Base-by-base conservation (phyloP, 2,888 invertebrate genomes). In the Eupsilia transversa region DNA sequence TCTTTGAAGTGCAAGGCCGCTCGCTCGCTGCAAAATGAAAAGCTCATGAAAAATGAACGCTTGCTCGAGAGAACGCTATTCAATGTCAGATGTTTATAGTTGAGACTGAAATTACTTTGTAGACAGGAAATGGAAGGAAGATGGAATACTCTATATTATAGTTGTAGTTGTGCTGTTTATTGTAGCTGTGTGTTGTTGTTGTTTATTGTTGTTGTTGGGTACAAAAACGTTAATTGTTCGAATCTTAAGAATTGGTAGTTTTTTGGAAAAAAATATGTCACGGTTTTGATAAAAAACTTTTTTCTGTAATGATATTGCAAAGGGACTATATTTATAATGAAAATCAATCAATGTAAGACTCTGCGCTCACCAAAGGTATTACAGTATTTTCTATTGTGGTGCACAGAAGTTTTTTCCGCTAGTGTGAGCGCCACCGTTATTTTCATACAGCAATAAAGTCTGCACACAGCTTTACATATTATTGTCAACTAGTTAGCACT, bases 21-120 rank as follows among this genome's bases (percentile, higher is more conserved):
- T 3, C 27, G 65, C 65, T 69, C 27, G 46, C 33, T 41, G 35
- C 43, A 52, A 82, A 77, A 78, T 66, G 70, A 80, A 61, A 56
- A 65, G 56, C 69, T 83, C 79, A 65, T 76, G 82, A 76, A 52
- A 60, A 77, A 71, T 80, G 66, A 80, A 54, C 57, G 60, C 35
- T 75, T 5, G 46, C 64, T 59, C 27, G 30, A 35, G 43, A 52
- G 54, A 56, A 12, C 54, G 46, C 82, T 78, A 61, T 78, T 82
- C 77, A 82, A 30, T 41, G 65, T 61, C 17, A 38, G 57, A 81
- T 49, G 75, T 81, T 56, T 65, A 82, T 41, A 54, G 10, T 38
- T 66, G 41, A 66, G 60, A 41, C 76, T 65, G 54, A 46, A 59
- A 65, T 77, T 43, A 33, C 6, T 75, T 75, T 46, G 27, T 46